phyloP scores from a whole-genome alignment of 2,888 invertebrate genomes.

The Drosophila niveifrons region DNA sequence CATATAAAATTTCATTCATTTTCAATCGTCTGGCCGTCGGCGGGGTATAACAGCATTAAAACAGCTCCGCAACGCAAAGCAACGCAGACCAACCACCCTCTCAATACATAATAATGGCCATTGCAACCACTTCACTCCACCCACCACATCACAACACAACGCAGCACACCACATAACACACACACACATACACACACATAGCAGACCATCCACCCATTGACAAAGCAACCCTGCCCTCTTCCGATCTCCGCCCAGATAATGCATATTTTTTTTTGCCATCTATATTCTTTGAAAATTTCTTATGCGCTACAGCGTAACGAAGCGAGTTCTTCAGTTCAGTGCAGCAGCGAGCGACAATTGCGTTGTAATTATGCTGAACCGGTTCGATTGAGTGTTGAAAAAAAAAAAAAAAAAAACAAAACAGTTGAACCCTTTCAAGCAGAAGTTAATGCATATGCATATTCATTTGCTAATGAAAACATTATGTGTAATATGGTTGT shows the following conservation, averaged over 20 bases:
- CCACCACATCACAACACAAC: not conserved
- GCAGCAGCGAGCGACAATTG: not conserved
- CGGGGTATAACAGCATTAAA: constrained; percentile 37
- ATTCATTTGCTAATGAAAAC: too few species aligned
- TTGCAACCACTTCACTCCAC: constrained; percentile 49
- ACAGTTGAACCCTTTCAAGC: too few species aligned
- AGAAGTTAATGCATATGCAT: too few species aligned
- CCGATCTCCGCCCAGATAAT: constrained; percentile 11
- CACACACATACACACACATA: not conserved
- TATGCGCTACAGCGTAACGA: constrained; percentile 20
- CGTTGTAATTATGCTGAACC: not conserved
- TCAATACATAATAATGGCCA: constrained; percentile 30
- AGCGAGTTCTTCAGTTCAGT: not conserved
- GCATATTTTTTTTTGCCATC: constrained; percentile 9
- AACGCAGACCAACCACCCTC: constrained; percentile 46
- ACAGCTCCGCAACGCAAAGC: not conserved
- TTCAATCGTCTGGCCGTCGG: constrained; percentile 58
- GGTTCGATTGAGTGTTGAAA: not conserved
- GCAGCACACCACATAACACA: not conserved
- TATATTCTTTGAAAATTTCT: constrained; percentile 24
- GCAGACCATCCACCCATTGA: not conserved
- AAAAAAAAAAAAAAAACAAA: too few species aligned
- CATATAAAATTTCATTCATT: constrained; percentile 73
- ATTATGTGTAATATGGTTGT: too few species aligned
- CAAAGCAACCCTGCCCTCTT: not conserved